A percentile compares a stretch with the other conserved stretches of the same genome.
phyloP scores from a whole-genome alignment of 2,888 invertebrate species.

The Nineta flava region DNA sequence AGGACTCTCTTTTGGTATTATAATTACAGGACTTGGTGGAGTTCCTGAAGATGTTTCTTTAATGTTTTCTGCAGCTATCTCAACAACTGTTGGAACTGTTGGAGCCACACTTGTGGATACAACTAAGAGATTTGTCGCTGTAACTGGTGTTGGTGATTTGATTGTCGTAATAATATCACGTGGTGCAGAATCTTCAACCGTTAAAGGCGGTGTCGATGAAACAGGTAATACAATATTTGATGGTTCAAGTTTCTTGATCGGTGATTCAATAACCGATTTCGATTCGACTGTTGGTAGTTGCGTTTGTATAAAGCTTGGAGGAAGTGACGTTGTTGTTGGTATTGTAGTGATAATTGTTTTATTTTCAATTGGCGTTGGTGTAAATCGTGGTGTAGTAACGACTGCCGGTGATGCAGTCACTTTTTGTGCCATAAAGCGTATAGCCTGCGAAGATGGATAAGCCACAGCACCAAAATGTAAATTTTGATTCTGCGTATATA shows the following conservation, averaged over 20 bases:
- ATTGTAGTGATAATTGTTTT: background rate
- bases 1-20: conserved; percentile 10
- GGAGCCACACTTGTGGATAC: background rate
- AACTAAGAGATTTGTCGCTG: too few relatives aligned
- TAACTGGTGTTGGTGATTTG: too few relatives aligned
- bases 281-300: conserved; percentile 2
- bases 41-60: background rate
- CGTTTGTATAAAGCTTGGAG: background rate
- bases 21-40: conserved; percentile 7
- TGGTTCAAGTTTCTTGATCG: background rate
- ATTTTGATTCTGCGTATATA: conserved; percentile 6
- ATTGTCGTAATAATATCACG: too few relatives aligned
- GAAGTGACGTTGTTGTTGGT: background rate
- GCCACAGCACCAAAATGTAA: background rate
- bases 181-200: too few relatives aligned
- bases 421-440: background rate
- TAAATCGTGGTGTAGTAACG: background rate
- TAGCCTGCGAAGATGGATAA: background rate
- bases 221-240: too few relatives aligned
- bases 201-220: too few relatives aligned
- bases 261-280: conserved; percentile 4
- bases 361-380: too few relatives aligned
- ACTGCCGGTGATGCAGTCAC: background rate
- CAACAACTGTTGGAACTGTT: background rate
- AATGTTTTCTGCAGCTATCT: background rate